Evolutionary conservation across 2,888 invertebrate species (phyloP).

Genomic region (Hyppa rectilinea): DNA sequence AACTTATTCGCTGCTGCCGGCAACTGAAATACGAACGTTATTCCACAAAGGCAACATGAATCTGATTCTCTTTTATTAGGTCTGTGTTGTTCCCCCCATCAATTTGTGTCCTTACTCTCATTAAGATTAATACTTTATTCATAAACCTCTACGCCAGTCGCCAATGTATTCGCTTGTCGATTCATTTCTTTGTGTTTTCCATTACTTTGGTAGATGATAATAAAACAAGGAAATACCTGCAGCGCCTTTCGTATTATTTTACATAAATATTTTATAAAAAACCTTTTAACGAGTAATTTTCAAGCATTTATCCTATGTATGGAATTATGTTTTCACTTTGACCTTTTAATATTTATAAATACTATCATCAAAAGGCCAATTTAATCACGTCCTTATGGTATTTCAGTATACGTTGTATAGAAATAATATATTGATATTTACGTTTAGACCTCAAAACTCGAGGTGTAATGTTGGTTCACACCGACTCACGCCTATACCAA

Average conservation of each 20-base stretch:
- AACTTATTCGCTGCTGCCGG: slow-evolving; percentile 70
- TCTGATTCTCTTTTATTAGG: slow-evolving; percentile 75
- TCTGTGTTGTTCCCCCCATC: slow-evolving; percentile 68
- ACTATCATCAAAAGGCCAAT: neutral
- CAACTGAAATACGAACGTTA: slow-evolving; percentile 73
- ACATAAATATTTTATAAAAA: slow-evolving; percentile 13
- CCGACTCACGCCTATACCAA: neutral
- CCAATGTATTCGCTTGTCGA: slow-evolving; percentile 48
- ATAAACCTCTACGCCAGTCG: slow-evolving; percentile 51
- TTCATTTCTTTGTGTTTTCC: slow-evolving; percentile 40
- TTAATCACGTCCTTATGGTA: neutral
- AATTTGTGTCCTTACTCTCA: slow-evolving; percentile 70
- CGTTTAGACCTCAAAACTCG: neutral
- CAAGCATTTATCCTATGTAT: neutral
- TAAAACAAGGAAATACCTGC: slow-evolving; percentile 15
- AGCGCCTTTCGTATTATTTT: neutral
- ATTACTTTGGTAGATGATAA: slow-evolving; percentile 25
- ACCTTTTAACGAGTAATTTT: slow-evolving; percentile 3
- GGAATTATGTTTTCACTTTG: neutral
- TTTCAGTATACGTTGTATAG: neutral
- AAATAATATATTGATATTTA: neutral
- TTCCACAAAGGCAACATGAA: slow-evolving; percentile 72
- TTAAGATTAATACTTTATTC: slow-evolving; percentile 69
- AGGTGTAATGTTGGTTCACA: neutral
- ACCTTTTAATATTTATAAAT: neutral